phyloP scores from a whole-genome alignment of 1,140 invertebrate species.

The Meloidogyne chitwoodi region DNA sequence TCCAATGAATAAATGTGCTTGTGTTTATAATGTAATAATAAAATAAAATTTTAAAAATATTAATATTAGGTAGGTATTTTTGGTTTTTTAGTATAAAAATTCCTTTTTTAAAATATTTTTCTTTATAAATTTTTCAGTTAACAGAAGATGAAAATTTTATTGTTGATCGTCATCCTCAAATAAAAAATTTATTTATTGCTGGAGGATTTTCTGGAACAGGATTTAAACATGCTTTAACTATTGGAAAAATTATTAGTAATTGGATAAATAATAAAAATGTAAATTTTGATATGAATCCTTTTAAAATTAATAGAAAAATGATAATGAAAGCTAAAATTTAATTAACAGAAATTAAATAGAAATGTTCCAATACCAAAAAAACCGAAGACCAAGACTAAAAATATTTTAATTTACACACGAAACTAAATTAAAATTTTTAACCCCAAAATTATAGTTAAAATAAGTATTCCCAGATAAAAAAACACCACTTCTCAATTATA shows the following conservation, averaged over 20 bases:
- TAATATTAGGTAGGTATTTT: too few species aligned
- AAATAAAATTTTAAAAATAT: too few species aligned
- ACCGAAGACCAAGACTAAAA: too few species aligned
- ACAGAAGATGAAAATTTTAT: conserved; percentile 45
- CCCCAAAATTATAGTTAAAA: too few species aligned
- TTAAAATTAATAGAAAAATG: conserved; percentile 1
- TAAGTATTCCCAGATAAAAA: too few species aligned
- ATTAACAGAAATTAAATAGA: too few species aligned
- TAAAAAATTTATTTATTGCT: conserved; percentile 43
- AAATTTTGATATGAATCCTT: not conserved
- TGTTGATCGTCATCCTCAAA: conserved; percentile 38
- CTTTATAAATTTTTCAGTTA: conserved; percentile 44
- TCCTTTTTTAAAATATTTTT: too few species aligned
- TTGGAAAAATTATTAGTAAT: conserved; percentile 40
- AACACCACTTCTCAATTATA: too few species aligned
- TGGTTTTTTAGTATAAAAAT: too few species aligned
- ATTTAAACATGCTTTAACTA: conserved; percentile 45
- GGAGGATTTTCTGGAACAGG: conserved; percentile 50
- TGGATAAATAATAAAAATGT: conserved; percentile 21
- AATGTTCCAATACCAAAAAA: too few species aligned
- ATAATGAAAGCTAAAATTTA: not conserved
- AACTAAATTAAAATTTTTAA: too few species aligned
- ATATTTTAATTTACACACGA: too few species aligned
- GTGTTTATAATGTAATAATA: conserved; percentile 50
- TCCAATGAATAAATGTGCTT: conserved; percentile 28